A percentile compares a stretch with the other conserved stretches of the same genome.
phyloP scores from a whole-genome alignment of 2,797 vertebrate genomes.

The Myioborus miniatus region DNA sequence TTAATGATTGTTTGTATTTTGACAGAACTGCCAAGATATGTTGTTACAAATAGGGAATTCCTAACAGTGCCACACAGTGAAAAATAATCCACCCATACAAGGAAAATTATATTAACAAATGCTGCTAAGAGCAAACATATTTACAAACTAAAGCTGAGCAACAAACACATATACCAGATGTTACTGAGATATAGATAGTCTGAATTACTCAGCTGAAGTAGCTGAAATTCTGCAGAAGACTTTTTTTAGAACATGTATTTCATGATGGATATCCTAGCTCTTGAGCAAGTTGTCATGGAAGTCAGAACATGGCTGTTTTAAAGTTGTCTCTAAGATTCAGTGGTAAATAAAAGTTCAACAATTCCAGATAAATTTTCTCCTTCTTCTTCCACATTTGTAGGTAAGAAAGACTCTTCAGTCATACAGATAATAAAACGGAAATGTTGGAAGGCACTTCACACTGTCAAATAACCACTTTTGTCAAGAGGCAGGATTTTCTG shows the following conservation, averaged over 20 bases:
- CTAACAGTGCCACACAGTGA: background rate
- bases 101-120: constrained; percentile 55
- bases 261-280: background rate
- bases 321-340: background rate
- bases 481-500: background rate
- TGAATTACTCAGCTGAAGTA: constrained; percentile 44
- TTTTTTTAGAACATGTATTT: constrained; percentile 23
- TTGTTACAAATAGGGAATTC: constrained; percentile 2
- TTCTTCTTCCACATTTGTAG: background rate
- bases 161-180: constrained; percentile 53
- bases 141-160: constrained; percentile 50
- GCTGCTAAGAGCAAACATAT: constrained; percentile 44
- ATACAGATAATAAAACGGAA: background rate
- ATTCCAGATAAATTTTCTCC: background rate
- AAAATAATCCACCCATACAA: constrained; percentile 52
- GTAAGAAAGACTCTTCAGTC: background rate
- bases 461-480: background rate
- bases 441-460: background rate
- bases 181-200: constrained; percentile 49
- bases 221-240: constrained; percentile 13
- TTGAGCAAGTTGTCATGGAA: constrained; percentile 1
- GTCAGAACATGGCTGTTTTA: background rate
- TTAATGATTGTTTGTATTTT: background rate
- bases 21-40: background rate
- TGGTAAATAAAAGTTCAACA: background rate